Conservation (phyloP, 2,113 vertebrate genomes). For the Pangasianodon gigas region DNA sequence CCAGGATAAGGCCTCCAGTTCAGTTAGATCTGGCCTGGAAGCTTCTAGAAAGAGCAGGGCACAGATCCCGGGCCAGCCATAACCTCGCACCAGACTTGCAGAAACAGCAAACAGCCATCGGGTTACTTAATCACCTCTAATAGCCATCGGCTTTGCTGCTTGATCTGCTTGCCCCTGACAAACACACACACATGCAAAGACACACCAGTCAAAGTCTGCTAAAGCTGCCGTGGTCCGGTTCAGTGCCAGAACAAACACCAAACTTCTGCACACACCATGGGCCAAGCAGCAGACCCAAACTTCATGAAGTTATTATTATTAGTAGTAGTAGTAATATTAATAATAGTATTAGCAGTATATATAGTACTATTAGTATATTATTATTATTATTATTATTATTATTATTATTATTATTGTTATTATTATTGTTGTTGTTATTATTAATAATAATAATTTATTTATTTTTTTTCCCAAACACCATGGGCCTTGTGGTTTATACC, state of each 20-base stretch:
- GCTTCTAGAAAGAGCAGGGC: slow-evolving; percentile 48
- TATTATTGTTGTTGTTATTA: too few species aligned
- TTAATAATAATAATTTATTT: background rate
- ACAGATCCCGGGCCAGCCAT: slow-evolving; percentile 42
- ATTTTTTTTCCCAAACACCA: too few species aligned
- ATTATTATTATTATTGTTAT: too few species aligned
- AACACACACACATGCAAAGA: slow-evolving; percentile 39
- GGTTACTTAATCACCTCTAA: slow-evolving; percentile 59
- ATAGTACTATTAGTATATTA: too few species aligned
- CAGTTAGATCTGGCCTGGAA: slow-evolving; percentile 54
- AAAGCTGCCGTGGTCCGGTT: slow-evolving; percentile 23
- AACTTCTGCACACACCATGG: slow-evolving; percentile 34
- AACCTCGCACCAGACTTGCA: slow-evolving; percentile 40
- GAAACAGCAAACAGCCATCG: slow-evolving; percentile 50
- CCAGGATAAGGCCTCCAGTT: slow-evolving; percentile 56
- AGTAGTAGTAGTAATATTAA: background rate
- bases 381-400: too few species aligned
- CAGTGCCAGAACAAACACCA: slow-evolving; percentile 36
- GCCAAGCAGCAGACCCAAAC: background rate
- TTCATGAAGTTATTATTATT: background rate
- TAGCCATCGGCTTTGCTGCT: slow-evolving; percentile 49
- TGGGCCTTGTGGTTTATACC: too few species aligned
- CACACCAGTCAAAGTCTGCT: slow-evolving; percentile 38
- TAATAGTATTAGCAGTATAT: background rate
- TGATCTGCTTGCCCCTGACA: slow-evolving; percentile 45